phyloP scores from a whole-genome alignment of 2,113 vertebrate genomes.

The Fulica atra region DNA sequence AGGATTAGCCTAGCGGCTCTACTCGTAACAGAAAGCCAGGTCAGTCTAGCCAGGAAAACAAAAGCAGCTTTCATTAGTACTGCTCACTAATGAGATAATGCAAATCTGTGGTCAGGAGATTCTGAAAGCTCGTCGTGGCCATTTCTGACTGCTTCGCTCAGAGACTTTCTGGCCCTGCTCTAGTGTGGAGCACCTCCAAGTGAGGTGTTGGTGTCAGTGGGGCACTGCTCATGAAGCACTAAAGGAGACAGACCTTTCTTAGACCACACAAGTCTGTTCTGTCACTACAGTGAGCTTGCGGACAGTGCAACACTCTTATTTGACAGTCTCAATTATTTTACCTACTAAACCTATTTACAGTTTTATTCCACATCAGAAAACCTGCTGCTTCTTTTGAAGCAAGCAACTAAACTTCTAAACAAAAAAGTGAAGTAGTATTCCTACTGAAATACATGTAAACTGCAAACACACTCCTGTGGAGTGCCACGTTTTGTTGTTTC shows the following conservation, averaged over 20 bases:
- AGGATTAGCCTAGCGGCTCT: neutral
- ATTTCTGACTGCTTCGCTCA: neutral
- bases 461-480: neutral
- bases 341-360: conserved; percentile 1
- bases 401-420: neutral
- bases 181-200: neutral
- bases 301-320: neutral
- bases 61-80: conserved; percentile 35
- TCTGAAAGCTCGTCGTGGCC: neutral
- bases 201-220: neutral
- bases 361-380: neutral
- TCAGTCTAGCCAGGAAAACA: conserved; percentile 28
- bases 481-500: neutral
- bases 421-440: neutral
- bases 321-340: neutral
- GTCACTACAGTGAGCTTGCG: neutral
- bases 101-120: neutral
- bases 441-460: neutral
- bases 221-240: neutral
- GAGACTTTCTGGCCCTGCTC: conserved; percentile 4
- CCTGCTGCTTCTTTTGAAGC: neutral
- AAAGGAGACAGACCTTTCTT: neutral
- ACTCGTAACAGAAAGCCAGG: neutral
- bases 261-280: neutral
- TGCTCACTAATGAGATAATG: conserved; percentile 46